Conservation (phyloP, 2,113 vertebrate species). For the Cairina moschata region DNA sequence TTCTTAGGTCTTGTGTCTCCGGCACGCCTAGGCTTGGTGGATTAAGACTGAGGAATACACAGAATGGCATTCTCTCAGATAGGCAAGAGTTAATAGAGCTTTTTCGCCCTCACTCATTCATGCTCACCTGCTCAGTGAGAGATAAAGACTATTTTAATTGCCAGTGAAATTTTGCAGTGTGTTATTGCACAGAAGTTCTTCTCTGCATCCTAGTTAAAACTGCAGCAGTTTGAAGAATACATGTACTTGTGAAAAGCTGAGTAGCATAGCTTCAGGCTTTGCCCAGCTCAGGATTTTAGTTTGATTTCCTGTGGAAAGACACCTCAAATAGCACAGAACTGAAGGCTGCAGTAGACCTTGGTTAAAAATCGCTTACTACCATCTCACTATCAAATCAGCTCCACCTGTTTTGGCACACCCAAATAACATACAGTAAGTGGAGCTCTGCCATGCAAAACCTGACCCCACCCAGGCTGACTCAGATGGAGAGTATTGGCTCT, state of each 20-base stretch:
- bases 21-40: not conserved
- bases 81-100: not conserved
- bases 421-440: not conserved
- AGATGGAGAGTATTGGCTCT: not conserved
- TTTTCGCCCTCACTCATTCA: not conserved
- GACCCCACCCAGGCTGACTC: not conserved
- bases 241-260: not conserved
- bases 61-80: not conserved
- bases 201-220: not conserved
- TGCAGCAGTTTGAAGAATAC: not conserved
- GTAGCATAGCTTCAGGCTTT: not conserved
- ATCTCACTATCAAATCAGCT: not conserved
- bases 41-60: accelerated
- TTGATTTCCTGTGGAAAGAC: not conserved
- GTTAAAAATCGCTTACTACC: not conserved
- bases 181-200: accelerated
- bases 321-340: not conserved
- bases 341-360: not conserved
- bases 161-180: not conserved
- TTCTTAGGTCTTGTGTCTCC: not conserved
- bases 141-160: not conserved
- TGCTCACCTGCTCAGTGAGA: not conserved
- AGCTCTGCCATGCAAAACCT: not conserved
- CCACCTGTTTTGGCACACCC: slow-evolving; percentile 13
- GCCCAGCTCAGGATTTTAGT: not conserved